Conservation (phyloP, 2,888 invertebrate species). For the Neoaliturus tenellus region DNA sequence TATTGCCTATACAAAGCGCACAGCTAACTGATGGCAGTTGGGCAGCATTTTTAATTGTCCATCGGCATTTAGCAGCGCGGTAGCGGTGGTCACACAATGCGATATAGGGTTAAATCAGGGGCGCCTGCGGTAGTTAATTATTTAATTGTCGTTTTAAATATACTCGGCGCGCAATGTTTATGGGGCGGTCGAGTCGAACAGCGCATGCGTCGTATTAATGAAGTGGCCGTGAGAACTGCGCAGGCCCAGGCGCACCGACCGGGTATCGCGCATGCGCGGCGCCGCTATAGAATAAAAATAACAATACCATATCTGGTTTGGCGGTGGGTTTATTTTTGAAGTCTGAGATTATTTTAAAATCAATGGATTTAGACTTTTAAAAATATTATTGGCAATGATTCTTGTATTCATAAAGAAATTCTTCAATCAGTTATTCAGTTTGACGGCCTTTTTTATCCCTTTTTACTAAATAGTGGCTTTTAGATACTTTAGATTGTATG, state of each 20-base stretch:
- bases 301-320: no score
- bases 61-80: slow-evolving; percentile 44
- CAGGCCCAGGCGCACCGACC: neutral
- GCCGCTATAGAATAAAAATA: neutral
- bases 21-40: slow-evolving; percentile 21
- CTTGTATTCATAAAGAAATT: no score
- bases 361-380: no score
- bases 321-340: no score
- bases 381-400: no score
- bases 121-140: slow-evolving; percentile 41
- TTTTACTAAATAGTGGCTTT: no score
- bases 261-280: neutral
- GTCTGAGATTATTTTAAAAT: no score
- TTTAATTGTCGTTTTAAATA: slow-evolving; percentile 58
- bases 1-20: slow-evolving; percentile 7
- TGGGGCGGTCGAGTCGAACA: slow-evolving; percentile 16
- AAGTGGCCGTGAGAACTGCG: slow-evolving; percentile 20
- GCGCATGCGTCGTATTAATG: slow-evolving; percentile 29
- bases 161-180: slow-evolving; percentile 36
- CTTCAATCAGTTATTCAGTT: no score
- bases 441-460: no score
- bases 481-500: no score
- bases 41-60: slow-evolving; percentile 50
- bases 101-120: slow-evolving; percentile 33
- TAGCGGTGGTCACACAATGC: slow-evolving; percentile 23